These are phyloP conservation scores for Nansenia antarctica DNA, from an alignment of 2,113 vertebrate genomes.

Conservation along the genomic window DNA sequence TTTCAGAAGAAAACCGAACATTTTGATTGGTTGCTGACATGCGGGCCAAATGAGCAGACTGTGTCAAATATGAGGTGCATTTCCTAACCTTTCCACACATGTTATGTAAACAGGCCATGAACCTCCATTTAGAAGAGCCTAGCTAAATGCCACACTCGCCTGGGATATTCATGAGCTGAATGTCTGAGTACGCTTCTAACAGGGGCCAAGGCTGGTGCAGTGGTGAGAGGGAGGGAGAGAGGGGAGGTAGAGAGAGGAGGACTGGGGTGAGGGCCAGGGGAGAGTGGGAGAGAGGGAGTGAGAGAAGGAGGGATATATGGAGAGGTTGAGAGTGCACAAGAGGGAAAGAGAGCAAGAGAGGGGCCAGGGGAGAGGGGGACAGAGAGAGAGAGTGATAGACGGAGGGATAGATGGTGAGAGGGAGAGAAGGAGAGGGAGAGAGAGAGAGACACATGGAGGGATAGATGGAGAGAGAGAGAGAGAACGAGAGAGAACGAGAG, in stretches of 20 bases:
- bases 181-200: neutral
- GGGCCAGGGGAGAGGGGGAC: neutral
- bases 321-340: neutral
- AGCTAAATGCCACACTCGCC: neutral
- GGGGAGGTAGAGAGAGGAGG: neutral
- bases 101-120: neutral
- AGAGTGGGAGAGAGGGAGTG: neutral
- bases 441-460: neutral
- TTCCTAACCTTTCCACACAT: neutral
- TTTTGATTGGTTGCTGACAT: too few relatives aligned
- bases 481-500: neutral
- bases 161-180: neutral
- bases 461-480: neutral
- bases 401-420: neutral
- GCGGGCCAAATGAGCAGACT: too few relatives aligned
- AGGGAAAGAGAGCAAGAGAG: neutral
- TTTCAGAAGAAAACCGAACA: too few relatives aligned
- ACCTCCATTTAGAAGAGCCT: neutral
- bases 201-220: neutral
- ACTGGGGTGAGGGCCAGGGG: neutral
- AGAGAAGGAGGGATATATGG: too few relatives aligned
- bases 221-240: neutral
- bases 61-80: neutral
- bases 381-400: neutral
- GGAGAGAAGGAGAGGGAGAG: neutral